A percentile compares a stretch with the other conserved stretches of the same genome.
Evolutionary conservation across 2,113 vertebrate species (phyloP).

Genomic region (Trogon surrucura): DNA sequence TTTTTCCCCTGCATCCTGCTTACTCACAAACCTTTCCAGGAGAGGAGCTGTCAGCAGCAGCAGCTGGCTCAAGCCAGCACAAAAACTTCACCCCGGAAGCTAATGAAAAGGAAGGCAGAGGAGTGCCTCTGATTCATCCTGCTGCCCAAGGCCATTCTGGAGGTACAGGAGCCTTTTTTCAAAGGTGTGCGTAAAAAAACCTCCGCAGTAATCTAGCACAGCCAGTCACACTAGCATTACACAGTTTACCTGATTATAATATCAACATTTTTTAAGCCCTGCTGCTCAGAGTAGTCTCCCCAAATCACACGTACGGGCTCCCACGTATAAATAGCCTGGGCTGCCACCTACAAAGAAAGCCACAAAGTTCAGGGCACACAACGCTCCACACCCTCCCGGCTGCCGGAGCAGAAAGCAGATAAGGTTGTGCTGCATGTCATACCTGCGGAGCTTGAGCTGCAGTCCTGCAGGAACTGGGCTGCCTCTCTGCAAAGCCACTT

Average conservation of each 20-base stretch:
- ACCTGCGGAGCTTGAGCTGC: not conserved
- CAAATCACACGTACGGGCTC: fast-evolving
- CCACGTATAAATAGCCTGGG: fast-evolving
- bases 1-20: not conserved
- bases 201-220: not conserved
- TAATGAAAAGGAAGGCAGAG: not conserved
- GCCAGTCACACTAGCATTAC: fast-evolving
- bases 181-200: not conserved
- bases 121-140: constrained; percentile 39
- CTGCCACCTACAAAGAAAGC: not conserved
- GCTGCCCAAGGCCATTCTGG: constrained; percentile 5
- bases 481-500: not conserved
- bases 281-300: not conserved
- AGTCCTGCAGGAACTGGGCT: not conserved
- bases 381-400: constrained; percentile 5
- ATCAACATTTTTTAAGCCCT: fast-evolving
- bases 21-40: not conserved
- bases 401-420: constrained; percentile 14
- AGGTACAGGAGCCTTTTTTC: not conserved
- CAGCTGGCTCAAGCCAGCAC: not conserved
- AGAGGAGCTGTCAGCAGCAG: not conserved
- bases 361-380: constrained; percentile 42
- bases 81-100: constrained; percentile 33
- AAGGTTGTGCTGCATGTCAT: not conserved
- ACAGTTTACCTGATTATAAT: fast-evolving